These are phyloP conservation scores for Pampus argenteus DNA, from an alignment of 2,797 vertebrate species.

Conservation along the genomic window DNA sequence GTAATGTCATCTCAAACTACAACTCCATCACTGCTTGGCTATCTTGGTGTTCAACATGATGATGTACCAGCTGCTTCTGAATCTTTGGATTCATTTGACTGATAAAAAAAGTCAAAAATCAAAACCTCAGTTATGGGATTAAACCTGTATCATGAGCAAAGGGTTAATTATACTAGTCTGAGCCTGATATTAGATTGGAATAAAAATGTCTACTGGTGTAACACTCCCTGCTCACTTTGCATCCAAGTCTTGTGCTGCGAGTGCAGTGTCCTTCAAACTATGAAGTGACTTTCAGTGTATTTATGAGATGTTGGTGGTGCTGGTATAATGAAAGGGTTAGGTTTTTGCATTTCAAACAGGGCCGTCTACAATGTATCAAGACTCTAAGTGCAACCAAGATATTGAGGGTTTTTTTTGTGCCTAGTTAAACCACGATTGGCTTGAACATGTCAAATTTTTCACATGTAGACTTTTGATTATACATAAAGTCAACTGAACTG, in stretches of 20 bases:
- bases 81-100: background rate
- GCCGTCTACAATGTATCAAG: background rate
- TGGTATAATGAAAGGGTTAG: background rate
- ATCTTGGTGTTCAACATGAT: background rate
- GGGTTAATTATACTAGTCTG: background rate
- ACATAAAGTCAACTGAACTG: background rate
- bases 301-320: background rate
- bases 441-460: background rate
- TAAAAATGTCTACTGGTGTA: background rate
- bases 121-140: background rate
- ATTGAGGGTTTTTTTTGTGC: background rate
- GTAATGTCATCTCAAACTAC: background rate
- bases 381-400: background rate
- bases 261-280: conserved; percentile 2
- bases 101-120: conserved; percentile 5
- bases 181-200: background rate
- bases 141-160: background rate
- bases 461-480: background rate
- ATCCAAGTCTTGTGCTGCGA: background rate
- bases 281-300: too few species aligned
- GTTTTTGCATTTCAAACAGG: background rate
- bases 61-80: background rate
- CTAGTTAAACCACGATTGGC: background rate
- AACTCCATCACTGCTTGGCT: background rate
- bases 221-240: background rate